phyloP scores from a whole-genome alignment of 2,113 vertebrate species.

The Vicugna pacos region DNA sequence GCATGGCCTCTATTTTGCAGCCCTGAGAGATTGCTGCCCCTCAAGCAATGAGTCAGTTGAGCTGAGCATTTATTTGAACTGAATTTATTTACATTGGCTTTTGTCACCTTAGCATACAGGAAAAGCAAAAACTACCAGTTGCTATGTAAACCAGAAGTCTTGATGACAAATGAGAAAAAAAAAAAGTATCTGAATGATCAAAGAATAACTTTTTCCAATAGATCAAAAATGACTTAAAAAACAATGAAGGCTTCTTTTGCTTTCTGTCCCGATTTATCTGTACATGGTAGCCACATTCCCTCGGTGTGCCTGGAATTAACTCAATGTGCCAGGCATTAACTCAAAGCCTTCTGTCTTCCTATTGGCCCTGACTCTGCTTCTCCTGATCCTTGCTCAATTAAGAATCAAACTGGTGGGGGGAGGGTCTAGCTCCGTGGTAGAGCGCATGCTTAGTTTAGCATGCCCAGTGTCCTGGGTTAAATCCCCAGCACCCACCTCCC shows the following conservation, averaged over 20 bases:
- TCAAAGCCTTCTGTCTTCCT: neutral
- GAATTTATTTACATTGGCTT: constrained; percentile 18
- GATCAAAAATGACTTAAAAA: neutral
- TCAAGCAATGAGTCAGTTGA: neutral
- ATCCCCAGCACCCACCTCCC: too few relatives aligned
- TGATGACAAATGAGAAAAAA: neutral
- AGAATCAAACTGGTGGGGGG: neutral
- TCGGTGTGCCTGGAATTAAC: neutral
- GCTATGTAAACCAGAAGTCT: neutral
- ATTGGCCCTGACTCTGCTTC: neutral
- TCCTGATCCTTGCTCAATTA: neutral
- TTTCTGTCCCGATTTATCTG: neutral
- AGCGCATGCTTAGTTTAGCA: too few relatives aligned
- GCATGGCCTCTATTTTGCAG: neutral
- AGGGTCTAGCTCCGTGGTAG: too few relatives aligned
- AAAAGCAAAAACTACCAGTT: neutral
- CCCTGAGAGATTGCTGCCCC: neutral
- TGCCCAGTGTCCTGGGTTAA: too few relatives aligned
- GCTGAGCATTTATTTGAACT: constrained; percentile 15
- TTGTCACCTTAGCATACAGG: neutral
- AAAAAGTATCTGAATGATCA: neutral
- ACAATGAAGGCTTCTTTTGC: neutral
- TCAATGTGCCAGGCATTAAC: too few relatives aligned
- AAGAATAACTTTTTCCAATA: neutral
- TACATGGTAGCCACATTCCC: neutral